A percentile compares a stretch with the other conserved stretches of the same genome.
phyloP scores from a whole-genome alignment of 2,113 vertebrate species.

The Mustela nigripes region DNA sequence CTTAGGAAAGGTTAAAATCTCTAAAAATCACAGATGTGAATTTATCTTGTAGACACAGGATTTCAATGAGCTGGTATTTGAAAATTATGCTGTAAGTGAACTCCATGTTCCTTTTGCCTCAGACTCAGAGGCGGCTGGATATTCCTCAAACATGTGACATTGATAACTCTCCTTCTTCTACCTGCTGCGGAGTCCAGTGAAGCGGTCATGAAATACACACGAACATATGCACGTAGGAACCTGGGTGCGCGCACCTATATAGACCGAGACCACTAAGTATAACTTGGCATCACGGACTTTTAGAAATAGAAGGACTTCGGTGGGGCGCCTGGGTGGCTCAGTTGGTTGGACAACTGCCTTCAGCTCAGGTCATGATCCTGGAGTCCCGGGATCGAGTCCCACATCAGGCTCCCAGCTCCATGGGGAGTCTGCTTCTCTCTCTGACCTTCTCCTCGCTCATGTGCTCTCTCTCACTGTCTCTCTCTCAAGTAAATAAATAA shows the following conservation, averaged over 20 bases:
- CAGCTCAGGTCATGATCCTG: too few species aligned
- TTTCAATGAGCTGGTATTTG: not conserved
- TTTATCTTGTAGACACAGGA: not conserved
- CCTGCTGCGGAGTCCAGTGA: not conserved
- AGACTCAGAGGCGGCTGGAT: not conserved
- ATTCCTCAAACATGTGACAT: not conserved
- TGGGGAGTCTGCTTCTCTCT: too few species aligned
- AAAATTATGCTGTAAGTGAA: not conserved
- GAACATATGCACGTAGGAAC: fast-evolving
- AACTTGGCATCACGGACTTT: not conserved
- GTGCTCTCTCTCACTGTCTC: too few species aligned
- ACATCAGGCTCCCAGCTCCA: too few species aligned
- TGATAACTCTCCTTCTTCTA: not conserved
- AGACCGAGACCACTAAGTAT: not conserved
- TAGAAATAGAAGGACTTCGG: not conserved
- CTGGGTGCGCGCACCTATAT: fast-evolving
- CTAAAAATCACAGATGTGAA: not conserved
- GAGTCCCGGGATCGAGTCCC: too few species aligned
- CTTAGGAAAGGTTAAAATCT: not conserved
- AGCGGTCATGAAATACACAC: too few species aligned
- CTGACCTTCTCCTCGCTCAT: too few species aligned
- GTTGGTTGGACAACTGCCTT: too few species aligned
- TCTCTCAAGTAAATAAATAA: too few species aligned
- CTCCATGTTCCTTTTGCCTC: not conserved
- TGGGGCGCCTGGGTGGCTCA: too few species aligned